Evolutionary conservation across 2,888 invertebrate species (phyloP), one percentile per base, ranked within the genome.

Genomic region (Rhagophthalmus giganteus): DNA sequence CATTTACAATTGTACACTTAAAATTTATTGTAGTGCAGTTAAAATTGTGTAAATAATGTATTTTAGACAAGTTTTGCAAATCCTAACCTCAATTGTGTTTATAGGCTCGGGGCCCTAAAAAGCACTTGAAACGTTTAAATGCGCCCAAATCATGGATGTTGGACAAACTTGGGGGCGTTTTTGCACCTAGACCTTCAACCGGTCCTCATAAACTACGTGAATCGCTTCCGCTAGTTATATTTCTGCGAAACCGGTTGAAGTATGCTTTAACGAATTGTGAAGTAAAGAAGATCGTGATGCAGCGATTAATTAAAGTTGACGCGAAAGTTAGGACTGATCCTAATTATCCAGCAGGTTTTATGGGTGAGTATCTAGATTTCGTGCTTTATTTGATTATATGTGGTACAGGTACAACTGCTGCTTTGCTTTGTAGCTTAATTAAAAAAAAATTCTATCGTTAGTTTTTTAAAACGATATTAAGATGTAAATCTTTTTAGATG

Each of bases 101-200:
- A 10, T 74, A 93, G 96, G 95, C 93, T 79, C 91, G 98, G 79
- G 99, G 99, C 77, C 97, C 96, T 33, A 97, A 96, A 79, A 97
- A 98, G 83, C 98, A 98, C 81, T 84, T 99, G 84, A 99, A 99
- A 88, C 95, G 99, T 79, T 84, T 99, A 72, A 89, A 92, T 76
- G 99, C 99, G 53, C 99, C 99, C 7, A 97, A 96, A 80, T 94
- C 98, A 90, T 99, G 99, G 99, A 98, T 99, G 97, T 86, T 99
- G 84, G 98, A 97, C 83, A 99, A 99, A 80, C 81, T 98, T 69
- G 94, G 95, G 60, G 98, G 98, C 73, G 94, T 93, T 51, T 98
- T 94, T 75, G 98, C 99, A 63, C 98, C 98, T 58, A 88, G 96
- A 69, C 98, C 99, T 56, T 92, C 93, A 73, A 90, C 94, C 61